Conservation (phyloP, 2,888 invertebrate species). For the Myopa tessellatipennis region DNA sequence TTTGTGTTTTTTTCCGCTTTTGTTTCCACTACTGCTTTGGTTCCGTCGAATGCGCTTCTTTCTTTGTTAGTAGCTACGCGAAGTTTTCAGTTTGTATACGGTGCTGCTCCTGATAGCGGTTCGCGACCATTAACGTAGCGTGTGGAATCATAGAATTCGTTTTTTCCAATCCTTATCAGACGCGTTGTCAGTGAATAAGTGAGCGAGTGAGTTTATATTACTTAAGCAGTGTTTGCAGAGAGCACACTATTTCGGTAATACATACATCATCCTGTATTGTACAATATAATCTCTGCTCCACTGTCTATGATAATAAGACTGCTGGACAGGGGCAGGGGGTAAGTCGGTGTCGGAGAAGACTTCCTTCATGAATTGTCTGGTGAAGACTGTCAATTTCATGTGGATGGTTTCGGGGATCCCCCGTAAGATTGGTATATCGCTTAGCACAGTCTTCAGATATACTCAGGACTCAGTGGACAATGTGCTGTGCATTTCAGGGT, state of each 20-base stretch:
- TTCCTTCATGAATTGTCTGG: slow-evolving; percentile 65
- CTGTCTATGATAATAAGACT: no score
- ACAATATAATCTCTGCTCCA: no score
- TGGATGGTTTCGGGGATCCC: slow-evolving; percentile 68
- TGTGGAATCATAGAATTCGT: background rate
- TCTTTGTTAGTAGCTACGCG: background rate
- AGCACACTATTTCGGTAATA: no score
- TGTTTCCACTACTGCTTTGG: background rate
- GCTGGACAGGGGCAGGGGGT: slow-evolving; percentile 38
- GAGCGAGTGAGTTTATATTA: background rate
- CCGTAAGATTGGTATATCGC: slow-evolving; percentile 67
- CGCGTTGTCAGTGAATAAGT: background rate
- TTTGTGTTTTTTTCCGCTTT: background rate
- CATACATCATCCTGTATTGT: no score
- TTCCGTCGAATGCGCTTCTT: background rate
- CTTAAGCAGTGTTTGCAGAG: background rate
- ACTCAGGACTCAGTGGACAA: slow-evolving; percentile 68
- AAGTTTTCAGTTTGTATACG: background rate
- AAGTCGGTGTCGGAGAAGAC: slow-evolving; percentile 49
- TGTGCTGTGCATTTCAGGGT: slow-evolving; percentile 60
- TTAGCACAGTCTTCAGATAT: slow-evolving; percentile 67
- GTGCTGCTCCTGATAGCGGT: background rate
- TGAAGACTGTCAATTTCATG: slow-evolving; percentile 65
- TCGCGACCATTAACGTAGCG: background rate
- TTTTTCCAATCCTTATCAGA: background rate